Evolutionary conservation across 2,888 invertebrate species (phyloP), one percentile per base, ranked within the genome.

Genomic region (Diaprepes abbreviatus): DNA sequence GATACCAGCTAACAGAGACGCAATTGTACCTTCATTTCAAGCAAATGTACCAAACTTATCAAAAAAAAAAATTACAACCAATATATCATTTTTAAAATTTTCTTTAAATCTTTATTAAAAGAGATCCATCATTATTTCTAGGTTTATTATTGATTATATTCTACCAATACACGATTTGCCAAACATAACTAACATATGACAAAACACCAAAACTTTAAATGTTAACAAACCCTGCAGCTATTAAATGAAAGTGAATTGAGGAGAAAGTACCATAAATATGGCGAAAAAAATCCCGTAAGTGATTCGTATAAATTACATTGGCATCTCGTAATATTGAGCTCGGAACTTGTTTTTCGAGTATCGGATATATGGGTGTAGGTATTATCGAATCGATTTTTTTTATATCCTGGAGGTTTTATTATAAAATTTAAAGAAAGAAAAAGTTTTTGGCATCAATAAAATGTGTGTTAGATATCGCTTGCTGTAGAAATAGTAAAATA

Each of bases 171-270:
- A n/a, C n/a, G n/a, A n/a, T n/a, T n/a, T n/a, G n/a, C n/a, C n/a
- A 45, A 45, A 24, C 48, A 28, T 28, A 45, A 50, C 48, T 9
- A 16, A 6, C 48, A 50, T n/a, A 28, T 50, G 48, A 50, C 48
- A 50, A 50, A 28, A 5, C 24, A 45, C 12, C 4, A 21, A 28
- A 50, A 12, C 14, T 24, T 50, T 50, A 50, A 50, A 50, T 43
- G 10, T 28, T 50, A 50, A 50, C 52, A 54, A 12, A n/a, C 17
- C 54, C 35, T n/a, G 0, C 0, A 48, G 60, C 19, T 2, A 31
- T 60, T 48, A 60, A 60, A 60, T 60, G 60, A 60, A 60, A 60
- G 60, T 60, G 48, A 60, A 48, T 60, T 60, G 24, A 48, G 14
- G 60, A 60, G 60, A 60, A 60, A 60, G 60, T 38, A 45, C 17